These are phyloP conservation scores for Aepyceros melampus DNA, from an alignment of 2,113 vertebrate species.

Conservation along the genomic window DNA sequence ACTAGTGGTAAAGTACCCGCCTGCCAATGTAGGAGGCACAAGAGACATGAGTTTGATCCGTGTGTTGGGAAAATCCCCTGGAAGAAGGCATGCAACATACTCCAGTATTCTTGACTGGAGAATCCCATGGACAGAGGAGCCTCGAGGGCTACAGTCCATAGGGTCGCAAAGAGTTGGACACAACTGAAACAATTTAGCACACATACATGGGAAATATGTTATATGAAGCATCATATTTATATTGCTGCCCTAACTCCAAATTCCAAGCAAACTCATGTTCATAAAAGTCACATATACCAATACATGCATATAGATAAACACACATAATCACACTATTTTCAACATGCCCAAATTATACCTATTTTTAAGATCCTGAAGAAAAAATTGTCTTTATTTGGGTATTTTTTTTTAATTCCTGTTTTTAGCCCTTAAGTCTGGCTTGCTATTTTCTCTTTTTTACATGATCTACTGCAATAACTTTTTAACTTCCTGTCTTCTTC, in stretches of 20 bases:
- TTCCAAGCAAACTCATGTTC: background rate
- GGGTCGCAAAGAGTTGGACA: background rate
- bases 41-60: background rate
- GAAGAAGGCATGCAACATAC: background rate
- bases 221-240: background rate
- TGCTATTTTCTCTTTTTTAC: background rate
- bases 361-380: background rate
- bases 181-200: background rate
- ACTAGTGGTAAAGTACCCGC: rapidly evolving
- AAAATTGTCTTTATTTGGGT: background rate
- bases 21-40: background rate
- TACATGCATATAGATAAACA: background rate
- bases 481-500: background rate
- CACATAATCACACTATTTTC: background rate
- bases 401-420: background rate
- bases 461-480: background rate
- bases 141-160: background rate
- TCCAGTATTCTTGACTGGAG: background rate
- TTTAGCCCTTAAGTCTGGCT: background rate
- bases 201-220: background rate
- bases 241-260: background rate
- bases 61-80: background rate
- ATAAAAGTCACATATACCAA: background rate
- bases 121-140: background rate
- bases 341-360: background rate